Conservation (phyloP, 2,113 vertebrate species). For the Heterotilapia buettikoferi region DNA sequence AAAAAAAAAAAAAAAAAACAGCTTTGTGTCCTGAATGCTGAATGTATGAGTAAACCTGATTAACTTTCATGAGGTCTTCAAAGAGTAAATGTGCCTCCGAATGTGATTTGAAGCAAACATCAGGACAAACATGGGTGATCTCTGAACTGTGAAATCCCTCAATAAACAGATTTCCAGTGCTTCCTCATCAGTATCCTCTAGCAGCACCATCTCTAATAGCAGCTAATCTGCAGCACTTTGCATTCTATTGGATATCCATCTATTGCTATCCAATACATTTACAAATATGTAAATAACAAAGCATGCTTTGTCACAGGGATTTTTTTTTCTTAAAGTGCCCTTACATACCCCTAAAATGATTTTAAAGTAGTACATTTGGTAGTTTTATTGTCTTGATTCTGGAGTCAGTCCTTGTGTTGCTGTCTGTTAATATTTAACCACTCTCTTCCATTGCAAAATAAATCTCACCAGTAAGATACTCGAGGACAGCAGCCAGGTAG, state of each 20-base stretch:
- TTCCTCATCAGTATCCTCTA: background rate
- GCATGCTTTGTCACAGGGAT: background rate
- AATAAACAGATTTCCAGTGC: background rate
- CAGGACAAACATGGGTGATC: background rate
- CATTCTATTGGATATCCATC: background rate
- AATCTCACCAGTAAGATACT: slow-evolving; percentile 90
- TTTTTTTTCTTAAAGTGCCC: background rate
- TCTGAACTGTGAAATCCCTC: background rate
- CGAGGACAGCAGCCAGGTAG: slow-evolving; percentile 95
- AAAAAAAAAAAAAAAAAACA: background rate
- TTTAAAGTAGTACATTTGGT: background rate
- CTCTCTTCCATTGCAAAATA: background rate
- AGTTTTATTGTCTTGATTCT: background rate
- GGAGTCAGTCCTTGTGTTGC: background rate
- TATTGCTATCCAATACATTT: background rate
- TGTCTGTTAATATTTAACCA: background rate
- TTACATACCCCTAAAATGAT: background rate
- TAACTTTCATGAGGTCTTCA: background rate
- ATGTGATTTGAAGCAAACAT: background rate
- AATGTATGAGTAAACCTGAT: background rate
- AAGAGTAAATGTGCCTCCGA: background rate
- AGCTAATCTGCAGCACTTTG: background rate
- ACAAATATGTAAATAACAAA: background rate
- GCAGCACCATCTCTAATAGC: background rate
- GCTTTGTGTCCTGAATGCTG: background rate